A percentile compares a stretch with the other conserved stretches of the same genome.
These are phyloP conservation scores for Prunella himalayana DNA, from an alignment of 2,113 vertebrate genomes.

Conservation along the genomic window DNA sequence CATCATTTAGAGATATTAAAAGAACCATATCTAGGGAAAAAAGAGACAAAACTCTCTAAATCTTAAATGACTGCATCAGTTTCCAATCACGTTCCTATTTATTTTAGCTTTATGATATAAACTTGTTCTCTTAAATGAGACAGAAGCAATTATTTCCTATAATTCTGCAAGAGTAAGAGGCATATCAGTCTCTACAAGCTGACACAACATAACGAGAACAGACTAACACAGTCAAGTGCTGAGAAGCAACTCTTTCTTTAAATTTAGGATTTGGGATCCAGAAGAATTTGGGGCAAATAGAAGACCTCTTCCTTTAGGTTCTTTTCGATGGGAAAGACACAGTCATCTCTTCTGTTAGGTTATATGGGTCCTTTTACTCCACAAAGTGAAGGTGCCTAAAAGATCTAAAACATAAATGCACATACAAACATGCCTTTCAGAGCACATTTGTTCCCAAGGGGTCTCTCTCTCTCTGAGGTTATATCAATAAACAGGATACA, in stretches of 20 bases:
- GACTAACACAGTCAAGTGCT: not conserved
- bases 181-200: not conserved
- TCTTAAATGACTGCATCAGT: slow-evolving; percentile 9
- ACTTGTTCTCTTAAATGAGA: slow-evolving; percentile 44
- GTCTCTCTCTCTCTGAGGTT: not conserved
- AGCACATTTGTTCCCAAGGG: fast-evolving
- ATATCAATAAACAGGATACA: not conserved
- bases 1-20: slow-evolving; percentile 40
- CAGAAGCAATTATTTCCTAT: not conserved
- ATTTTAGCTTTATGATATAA: slow-evolving; percentile 43
- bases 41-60: not conserved
- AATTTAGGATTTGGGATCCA: not conserved
- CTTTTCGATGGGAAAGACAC: not conserved
- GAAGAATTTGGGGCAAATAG: not conserved
- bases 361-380: not conserved
- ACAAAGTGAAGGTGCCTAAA: not conserved
- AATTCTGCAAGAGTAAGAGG: not conserved
- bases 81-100: slow-evolving; percentile 44
- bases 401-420: not conserved
- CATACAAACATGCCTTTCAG: not conserved
- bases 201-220: not conserved
- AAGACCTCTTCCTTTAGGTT: not conserved
- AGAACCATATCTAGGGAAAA: not conserved
- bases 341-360: not conserved
- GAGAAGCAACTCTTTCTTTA: not conserved